These are phyloP conservation scores for Grus americana DNA, from an alignment of 2,113 vertebrate genomes.

Conservation along the genomic window DNA sequence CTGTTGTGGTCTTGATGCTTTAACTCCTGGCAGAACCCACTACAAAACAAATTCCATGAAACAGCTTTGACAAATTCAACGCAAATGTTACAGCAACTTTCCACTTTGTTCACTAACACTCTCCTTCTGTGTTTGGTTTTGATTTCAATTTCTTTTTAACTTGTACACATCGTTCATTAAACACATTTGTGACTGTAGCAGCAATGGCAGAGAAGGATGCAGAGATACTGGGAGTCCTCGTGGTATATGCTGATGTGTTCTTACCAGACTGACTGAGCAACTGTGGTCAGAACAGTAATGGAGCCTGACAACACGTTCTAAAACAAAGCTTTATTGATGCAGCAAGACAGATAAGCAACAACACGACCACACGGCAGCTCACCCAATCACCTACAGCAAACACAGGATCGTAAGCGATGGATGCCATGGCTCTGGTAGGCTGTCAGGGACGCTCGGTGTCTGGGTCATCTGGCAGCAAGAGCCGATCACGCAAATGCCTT, in stretches of 20 bases:
- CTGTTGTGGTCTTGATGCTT: neutral
- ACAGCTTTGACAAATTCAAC: neutral
- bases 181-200: neutral
- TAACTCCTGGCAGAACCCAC: neutral
- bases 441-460: neutral
- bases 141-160: neutral
- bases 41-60: neutral
- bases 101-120: neutral
- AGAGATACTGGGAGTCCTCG: neutral
- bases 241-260: neutral
- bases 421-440: fast-evolving
- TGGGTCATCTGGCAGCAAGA: neutral
- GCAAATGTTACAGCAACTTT: neutral
- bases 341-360: neutral
- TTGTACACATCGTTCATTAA: neutral
- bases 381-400: neutral
- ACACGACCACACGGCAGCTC: fast-evolving
- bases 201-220: neutral
- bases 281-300: neutral
- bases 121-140: neutral
- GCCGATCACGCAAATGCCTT: neutral
- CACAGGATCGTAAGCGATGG: fast-evolving
- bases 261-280: neutral
- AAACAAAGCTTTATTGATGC: neutral
- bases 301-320: neutral